Evolutionary conservation across 2,113 vertebrate genomes (phyloP), one percentile per base, ranked within the genome.

Genomic region (Peromyscus polionotus): DNA sequence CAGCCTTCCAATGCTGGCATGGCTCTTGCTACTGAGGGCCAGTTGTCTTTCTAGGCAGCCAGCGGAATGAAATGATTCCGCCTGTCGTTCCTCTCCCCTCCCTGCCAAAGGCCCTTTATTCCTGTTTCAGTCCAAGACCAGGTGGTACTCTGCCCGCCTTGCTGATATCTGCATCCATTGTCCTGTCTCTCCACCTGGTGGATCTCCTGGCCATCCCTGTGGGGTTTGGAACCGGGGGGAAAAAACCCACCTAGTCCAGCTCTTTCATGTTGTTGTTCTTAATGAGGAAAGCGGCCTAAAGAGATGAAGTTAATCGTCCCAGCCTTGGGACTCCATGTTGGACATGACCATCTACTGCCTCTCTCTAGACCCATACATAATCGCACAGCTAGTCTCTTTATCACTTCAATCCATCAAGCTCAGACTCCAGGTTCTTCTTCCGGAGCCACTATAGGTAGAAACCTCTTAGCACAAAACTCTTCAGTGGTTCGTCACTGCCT

Each of bases 211-310:
- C 39, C 51, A 92, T 39, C 33, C 67, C 93, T 80, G n/a, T 70
- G 54, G 79, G 4, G 85, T 93, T 33, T 0, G 73, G 92, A 93
- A 63, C 88, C 88, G 84, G 75, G 79, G 36, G 86, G 31, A 59
- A 42, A 84, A 94, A 65, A 42, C 19, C 36, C 63, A 94, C 80
- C 67, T 90, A 51, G 14, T 73, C 84, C 95, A 96, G 91, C 1
- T 45, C 67, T 95, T 90, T 81, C 59, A 65, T 85, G 7, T 5
- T 36, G 22, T 17, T 51, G 36, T 31, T 77, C 48, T 61, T 88
- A 83, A 85, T n/a, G 22, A 65, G 12, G 72, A 89, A 92, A 95
- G 93, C 86, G 59, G 77, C 92, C 79, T 92, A 28, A 84, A 95
- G 84, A 92, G 88, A 90, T 77, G 80, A 67, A 91, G 76, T 59